phyloP scores from a whole-genome alignment of 2,113 vertebrate species.

The Ailurus styani region DNA sequence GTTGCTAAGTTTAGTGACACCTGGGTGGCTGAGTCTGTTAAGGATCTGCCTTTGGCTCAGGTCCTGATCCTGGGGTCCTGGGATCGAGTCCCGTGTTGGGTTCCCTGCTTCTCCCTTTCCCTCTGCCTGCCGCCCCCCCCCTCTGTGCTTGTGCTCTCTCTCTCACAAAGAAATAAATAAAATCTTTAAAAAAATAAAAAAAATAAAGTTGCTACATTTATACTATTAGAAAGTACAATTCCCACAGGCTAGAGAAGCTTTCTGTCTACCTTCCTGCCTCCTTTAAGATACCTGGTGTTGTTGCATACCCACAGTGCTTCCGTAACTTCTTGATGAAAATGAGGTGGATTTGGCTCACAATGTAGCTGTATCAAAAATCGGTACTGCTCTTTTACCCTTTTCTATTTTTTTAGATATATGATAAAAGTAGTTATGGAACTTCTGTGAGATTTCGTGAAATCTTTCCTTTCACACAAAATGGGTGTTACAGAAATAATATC shows the following conservation, averaged over 20 bases:
- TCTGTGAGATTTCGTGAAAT: constrained; percentile 36
- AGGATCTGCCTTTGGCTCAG: not conserved
- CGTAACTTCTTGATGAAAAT: not conserved
- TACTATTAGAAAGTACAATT: not conserved
- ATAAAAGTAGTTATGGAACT: not conserved
- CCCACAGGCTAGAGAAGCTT: not conserved
- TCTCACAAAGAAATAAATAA: not conserved
- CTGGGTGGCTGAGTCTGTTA: not conserved
- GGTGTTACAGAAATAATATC: not conserved
- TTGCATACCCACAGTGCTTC: not conserved
- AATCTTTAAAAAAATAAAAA: not conserved
- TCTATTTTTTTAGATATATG: constrained; percentile 8
- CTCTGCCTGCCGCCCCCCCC: not conserved
- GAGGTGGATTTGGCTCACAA: not conserved
- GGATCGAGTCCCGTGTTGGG: not conserved
- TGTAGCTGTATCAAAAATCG: not conserved
- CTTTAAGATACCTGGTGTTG: not conserved
- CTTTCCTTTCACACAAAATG: constrained; percentile 48
- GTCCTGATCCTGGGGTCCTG: too few species aligned
- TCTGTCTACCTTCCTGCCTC: not conserved
- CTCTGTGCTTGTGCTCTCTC: too few species aligned
- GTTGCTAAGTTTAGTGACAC: not conserved
- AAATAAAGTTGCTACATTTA: not conserved
- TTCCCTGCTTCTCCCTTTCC: not conserved
- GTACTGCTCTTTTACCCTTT: not conserved